phyloP scores from a whole-genome alignment of 2,797 vertebrate species.

The Hyperoplus lanceolatus region DNA sequence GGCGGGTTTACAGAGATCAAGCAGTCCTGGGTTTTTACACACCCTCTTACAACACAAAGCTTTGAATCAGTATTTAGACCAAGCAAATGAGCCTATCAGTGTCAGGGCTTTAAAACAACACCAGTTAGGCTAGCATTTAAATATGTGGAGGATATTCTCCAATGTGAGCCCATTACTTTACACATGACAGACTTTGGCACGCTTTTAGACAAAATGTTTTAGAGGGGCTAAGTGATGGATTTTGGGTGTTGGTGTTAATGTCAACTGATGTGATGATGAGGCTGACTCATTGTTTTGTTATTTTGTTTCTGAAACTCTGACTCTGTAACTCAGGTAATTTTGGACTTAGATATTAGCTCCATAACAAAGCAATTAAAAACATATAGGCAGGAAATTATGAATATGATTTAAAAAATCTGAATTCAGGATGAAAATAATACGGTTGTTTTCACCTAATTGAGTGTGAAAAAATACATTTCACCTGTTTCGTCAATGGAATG shows the following conservation, averaged over 20 bases:
- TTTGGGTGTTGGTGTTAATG: not conserved
- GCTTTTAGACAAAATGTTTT: not conserved
- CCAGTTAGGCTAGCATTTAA: not conserved
- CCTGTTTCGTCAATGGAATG: not conserved
- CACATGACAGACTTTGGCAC: not conserved
- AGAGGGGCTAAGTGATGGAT: not conserved
- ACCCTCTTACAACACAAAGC: slow-evolving; percentile 53
- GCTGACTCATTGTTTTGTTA: not conserved
- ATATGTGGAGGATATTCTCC: not conserved
- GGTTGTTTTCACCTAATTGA: not conserved
- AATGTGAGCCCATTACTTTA: slow-evolving; percentile 6
- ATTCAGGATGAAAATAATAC: slow-evolving; percentile 11
- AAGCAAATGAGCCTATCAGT: slow-evolving; percentile 55
- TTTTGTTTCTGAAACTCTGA: not conserved
- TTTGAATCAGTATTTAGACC: slow-evolving; percentile 38
- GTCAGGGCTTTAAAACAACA: slow-evolving; percentile 31
- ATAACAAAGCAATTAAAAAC: not conserved
- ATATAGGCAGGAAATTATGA: not conserved
- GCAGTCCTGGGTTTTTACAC: slow-evolving; percentile 48
- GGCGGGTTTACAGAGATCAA: slow-evolving; percentile 67
- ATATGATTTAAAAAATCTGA: slow-evolving; percentile 3
- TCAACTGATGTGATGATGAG: not conserved
- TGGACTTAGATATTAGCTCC: not conserved
- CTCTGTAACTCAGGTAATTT: not conserved
- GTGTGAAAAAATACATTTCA: not conserved